Evolutionary conservation across 2,888 invertebrate species (phyloP), one percentile per base, ranked within the genome.

Genomic region (Zygogramma bicolorata): DNA sequence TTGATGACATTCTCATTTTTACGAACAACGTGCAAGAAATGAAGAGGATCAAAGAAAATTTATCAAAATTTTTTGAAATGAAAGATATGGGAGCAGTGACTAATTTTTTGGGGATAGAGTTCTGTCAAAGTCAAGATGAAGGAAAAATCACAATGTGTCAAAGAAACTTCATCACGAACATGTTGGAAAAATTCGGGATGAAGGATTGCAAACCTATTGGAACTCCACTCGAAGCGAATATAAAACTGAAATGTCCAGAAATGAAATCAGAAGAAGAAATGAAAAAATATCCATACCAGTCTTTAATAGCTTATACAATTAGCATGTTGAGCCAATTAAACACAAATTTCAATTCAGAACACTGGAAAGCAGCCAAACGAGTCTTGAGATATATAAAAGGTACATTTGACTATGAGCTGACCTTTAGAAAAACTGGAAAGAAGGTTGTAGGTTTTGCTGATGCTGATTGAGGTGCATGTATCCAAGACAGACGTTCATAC

Each of bases 251-350:
- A 13, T 31, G 4, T 31, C 29, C 31, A 59, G 29, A 29, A 18
- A n/a, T 22, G 8, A 1, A 7, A 13, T 22, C 1, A 22, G 29
- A 60, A 3, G 60, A 60, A 60, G 20, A 31, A 13, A 31, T 60
- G 60, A 34, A 60, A 31, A 10, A 34, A 7, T 31, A 31, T 60
- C 34, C 60, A 15, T 31, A 60, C 13, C 60, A 60, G 34, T 60
- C 31, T 15, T 34, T 60, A 20, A 60, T 59, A 27, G 59, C 59
- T 10, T 29, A 59, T 29, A 29, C 29, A 25, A 29, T 59, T 8
- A 59, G 31, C n/a, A 4, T 59, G 10, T n/a, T 29, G 5, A 59
- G 29, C 29, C 29, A 59, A 5, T 31, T n/a, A n/a, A n/a, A n/a
- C n/a, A n/a, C n/a, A n/a, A n/a, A n/a, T n/a, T n/a, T n/a, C n/a